phyloP scores from a whole-genome alignment of 2,113 vertebrate genomes.

The Sarotherodon lohbergeri region DNA sequence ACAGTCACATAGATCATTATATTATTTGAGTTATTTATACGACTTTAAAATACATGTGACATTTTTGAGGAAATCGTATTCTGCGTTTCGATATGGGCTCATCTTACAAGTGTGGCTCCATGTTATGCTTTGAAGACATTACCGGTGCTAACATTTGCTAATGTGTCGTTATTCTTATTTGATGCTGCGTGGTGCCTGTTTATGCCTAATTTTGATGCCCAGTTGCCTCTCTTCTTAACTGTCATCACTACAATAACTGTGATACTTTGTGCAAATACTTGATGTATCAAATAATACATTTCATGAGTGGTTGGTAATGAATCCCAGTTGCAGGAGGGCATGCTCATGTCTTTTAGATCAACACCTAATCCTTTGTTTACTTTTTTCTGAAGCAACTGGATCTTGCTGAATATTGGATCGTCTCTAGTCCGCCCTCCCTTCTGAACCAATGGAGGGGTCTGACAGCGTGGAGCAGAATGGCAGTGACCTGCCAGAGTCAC shows the following conservation, averaged over 20 bases:
- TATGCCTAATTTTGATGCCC: background rate
- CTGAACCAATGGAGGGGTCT: constrained; percentile 85
- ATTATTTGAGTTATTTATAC: background rate
- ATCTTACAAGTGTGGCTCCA: background rate
- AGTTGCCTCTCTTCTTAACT: background rate
- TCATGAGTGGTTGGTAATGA: background rate
- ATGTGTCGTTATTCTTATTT: background rate
- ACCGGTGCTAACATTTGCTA: background rate
- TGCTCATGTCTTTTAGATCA: background rate
- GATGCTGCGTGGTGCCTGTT: background rate
- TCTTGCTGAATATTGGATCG: constrained; percentile 25
- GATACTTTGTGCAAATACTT: background rate
- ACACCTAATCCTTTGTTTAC: background rate
- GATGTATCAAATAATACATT: background rate
- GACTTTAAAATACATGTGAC: background rate
- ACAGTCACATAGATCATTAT: background rate
- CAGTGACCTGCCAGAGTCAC: constrained; percentile 86
- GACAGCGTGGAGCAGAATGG: constrained; percentile 86
- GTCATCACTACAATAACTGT: background rate
- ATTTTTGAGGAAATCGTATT: background rate
- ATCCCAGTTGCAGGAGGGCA: background rate
- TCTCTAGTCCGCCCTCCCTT: constrained; percentile 28
- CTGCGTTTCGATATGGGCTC: background rate
- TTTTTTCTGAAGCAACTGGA: constrained; percentile 23
- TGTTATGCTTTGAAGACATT: background rate